Conservation (phyloP, 2,113 vertebrate genomes). For the Bothrops jararaca region DNA sequence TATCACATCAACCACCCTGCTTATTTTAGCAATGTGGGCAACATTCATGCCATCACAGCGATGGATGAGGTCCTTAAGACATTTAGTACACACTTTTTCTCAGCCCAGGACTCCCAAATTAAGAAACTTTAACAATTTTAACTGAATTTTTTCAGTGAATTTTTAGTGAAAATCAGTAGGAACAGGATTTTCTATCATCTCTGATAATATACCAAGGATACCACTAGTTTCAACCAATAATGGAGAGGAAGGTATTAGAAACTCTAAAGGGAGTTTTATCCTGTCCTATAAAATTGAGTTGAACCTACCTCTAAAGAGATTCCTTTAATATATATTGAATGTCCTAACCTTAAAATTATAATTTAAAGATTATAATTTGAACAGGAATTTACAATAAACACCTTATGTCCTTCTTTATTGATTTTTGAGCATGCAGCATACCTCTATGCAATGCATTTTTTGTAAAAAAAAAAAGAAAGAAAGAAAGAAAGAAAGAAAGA, state of each 20-base stretch:
- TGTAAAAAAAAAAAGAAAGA: too few species aligned
- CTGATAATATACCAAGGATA: background rate
- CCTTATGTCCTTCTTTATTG: background rate
- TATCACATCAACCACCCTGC: background rate
- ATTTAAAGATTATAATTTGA: background rate
- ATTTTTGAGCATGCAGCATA: background rate
- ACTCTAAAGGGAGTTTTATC: background rate
- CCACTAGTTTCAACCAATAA: background rate
- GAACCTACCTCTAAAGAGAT: background rate
- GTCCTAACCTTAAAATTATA: background rate
- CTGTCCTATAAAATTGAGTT: rapidly evolving
- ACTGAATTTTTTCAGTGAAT: background rate
- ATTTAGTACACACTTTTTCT: background rate
- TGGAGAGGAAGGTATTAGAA: background rate
- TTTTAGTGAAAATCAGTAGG: background rate
- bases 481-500: too few species aligned
- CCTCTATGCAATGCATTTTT: background rate
- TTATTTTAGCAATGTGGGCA: background rate
- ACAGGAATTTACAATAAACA: rapidly evolving
- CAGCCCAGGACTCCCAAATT: background rate
- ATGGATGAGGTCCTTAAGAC: background rate
- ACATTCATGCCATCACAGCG: background rate
- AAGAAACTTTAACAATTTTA: background rate
- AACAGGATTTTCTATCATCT: background rate
- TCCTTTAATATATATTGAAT: rapidly evolving